Conservation (phyloP, 2,113 vertebrate species). For the Chlamydotis undulata region DNA sequence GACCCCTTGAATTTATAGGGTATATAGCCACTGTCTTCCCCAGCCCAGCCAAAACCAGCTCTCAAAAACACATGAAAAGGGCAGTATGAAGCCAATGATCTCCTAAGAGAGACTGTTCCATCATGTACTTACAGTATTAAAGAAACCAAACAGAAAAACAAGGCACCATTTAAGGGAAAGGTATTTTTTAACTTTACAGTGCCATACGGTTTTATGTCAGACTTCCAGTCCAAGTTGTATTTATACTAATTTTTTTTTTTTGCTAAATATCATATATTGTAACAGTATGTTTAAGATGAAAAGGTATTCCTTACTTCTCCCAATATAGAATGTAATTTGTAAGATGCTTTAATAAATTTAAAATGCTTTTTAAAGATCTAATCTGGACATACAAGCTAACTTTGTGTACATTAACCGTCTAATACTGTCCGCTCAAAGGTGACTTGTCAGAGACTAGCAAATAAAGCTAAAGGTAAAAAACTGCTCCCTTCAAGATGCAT, state of each 20-base stretch:
- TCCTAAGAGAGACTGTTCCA: not conserved
- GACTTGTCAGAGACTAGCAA: not conserved
- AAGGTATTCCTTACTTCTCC: not conserved
- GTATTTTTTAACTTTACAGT: not conserved
- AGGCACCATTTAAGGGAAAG: not conserved
- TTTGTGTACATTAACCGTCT: not conserved
- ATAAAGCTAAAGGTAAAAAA: constrained; percentile 8
- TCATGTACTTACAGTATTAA: not conserved
- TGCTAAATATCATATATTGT: not conserved
- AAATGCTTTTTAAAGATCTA: not conserved
- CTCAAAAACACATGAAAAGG: not conserved
- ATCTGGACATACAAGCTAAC: not conserved
- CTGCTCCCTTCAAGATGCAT: not conserved
- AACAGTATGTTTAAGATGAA: not conserved
- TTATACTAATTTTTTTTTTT: not conserved
- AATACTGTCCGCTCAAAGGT: not conserved
- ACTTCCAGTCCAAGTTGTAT: not conserved
- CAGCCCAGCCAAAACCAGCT: not conserved
- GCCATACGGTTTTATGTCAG: not conserved
- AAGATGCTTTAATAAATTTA: not conserved
- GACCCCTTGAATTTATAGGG: not conserved
- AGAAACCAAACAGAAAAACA: constrained; percentile 2
- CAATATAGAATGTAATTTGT: not conserved
- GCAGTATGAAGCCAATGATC: not conserved
- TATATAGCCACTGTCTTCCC: not conserved